Evolutionary conservation across 2,888 invertebrate species (phyloP).

Genomic region (Strigamia crassipes): DNA sequence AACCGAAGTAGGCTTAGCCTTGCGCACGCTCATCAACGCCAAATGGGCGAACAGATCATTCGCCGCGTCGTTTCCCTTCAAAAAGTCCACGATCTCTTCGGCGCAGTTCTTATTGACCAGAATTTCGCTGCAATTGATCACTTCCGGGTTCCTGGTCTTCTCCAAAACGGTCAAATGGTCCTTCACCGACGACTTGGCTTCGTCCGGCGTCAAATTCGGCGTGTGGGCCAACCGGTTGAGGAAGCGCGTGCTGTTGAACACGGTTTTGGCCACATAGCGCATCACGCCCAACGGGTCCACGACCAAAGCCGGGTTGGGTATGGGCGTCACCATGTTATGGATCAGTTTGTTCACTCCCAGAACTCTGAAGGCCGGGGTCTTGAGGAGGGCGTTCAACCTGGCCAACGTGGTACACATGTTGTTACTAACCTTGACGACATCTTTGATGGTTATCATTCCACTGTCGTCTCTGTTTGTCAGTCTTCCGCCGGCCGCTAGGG

Average conservation of each 20-base stretch:
- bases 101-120: neutral
- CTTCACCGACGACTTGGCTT: neutral
- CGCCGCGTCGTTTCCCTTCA: neutral
- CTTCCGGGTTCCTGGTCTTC: neutral
- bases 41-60: neutral
- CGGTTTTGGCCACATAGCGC: neutral
- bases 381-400: neutral
- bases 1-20: neutral
- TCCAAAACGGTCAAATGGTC: neutral
- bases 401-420: neutral
- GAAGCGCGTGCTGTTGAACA: neutral
- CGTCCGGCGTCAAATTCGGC: neutral
- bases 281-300: neutral
- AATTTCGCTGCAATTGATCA: neutral
- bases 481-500: neutral
- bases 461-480: neutral
- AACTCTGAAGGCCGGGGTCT: neutral
- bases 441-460: neutral
- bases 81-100: neutral
- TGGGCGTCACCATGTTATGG: neutral
- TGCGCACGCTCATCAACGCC: neutral
- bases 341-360: neutral
- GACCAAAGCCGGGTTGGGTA: neutral
- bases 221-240: neutral
- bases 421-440: neutral